These are phyloP conservation scores for Subanguina moxae DNA, from an alignment of 1,140 invertebrate genomes.

Conservation along the genomic window DNA sequence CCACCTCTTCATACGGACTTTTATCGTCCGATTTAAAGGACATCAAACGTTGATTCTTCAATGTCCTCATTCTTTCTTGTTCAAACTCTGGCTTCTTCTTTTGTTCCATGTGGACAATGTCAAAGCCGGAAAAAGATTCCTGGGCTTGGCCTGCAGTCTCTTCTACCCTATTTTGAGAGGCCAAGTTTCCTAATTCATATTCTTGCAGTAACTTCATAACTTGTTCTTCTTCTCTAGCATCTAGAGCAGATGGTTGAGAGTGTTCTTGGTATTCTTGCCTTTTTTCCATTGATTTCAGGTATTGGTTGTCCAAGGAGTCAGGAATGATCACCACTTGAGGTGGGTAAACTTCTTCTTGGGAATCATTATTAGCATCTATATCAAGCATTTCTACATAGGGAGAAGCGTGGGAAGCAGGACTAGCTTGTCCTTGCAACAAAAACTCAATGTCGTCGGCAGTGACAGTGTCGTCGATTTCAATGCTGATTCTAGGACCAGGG, in stretches of 20 bases:
- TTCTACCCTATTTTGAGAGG: not conserved
- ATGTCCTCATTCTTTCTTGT: not conserved
- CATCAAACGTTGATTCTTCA: not conserved
- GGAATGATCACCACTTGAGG: not conserved
- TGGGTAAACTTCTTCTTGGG: not conserved
- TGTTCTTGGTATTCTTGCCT: not conserved
- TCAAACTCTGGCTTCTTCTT: not conserved
- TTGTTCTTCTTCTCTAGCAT: conserved; percentile 25
- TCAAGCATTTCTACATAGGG: conserved; percentile 5
- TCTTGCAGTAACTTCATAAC: conserved; percentile 26
- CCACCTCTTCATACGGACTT: not conserved
- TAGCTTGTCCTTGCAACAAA: not conserved
- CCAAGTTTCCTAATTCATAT: conserved; percentile 16
- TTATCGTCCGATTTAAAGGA: not conserved
- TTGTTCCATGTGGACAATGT: conserved; percentile 1
- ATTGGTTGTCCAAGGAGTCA: not conserved
- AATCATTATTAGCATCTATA: conserved; percentile 15
- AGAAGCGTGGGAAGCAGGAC: not conserved
- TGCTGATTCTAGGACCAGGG: conserved; percentile 8
- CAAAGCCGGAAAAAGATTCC: conserved; percentile 1
- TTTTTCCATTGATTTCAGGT: not conserved
- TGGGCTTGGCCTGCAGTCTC: not conserved
- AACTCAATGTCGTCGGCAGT: conserved; percentile 19
- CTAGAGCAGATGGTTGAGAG: not conserved
- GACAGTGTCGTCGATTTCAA: conserved; percentile 8